Evolutionary conservation across 2,113 vertebrate genomes (phyloP).

Genomic region (Promerops cafer): DNA sequence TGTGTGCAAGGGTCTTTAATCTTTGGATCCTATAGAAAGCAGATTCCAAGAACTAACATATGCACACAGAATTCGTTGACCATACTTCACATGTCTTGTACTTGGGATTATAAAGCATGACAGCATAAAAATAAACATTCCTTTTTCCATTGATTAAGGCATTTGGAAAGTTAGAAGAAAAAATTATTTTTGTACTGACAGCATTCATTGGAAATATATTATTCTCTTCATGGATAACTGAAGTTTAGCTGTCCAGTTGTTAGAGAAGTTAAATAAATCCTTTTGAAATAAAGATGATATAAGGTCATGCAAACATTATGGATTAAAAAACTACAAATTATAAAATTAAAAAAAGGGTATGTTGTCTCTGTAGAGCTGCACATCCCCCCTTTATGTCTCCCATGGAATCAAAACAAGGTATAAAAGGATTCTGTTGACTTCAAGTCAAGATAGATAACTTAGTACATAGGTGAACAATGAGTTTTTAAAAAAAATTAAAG

Average conservation of each 20-base stretch:
- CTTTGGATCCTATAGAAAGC: not conserved
- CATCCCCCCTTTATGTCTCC: not conserved
- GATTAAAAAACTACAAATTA: not conserved
- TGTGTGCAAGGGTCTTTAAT: not conserved
- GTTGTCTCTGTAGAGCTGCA: not conserved
- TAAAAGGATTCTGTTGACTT: not conserved
- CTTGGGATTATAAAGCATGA: not conserved
- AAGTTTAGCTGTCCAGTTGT: not conserved
- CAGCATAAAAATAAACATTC: not conserved
- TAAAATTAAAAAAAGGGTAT: not conserved
- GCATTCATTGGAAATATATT: not conserved
- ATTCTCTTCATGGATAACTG: not conserved
- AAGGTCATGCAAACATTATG: not conserved
- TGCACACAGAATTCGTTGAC: not conserved
- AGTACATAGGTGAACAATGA: not conserved
- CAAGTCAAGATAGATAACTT: not conserved
- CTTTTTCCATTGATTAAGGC: not conserved
- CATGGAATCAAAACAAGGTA: not conserved
- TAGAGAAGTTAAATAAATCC: not conserved
- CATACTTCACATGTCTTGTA: not conserved
- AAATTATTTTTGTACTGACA: not conserved
- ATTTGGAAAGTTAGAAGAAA: not conserved
- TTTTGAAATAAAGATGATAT: not conserved
- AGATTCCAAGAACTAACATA: not conserved
- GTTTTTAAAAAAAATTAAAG: not conserved